Base-by-base conservation (phyloP, 2,113 vertebrate genomes). In the Sturnus vulgaris region DNA sequence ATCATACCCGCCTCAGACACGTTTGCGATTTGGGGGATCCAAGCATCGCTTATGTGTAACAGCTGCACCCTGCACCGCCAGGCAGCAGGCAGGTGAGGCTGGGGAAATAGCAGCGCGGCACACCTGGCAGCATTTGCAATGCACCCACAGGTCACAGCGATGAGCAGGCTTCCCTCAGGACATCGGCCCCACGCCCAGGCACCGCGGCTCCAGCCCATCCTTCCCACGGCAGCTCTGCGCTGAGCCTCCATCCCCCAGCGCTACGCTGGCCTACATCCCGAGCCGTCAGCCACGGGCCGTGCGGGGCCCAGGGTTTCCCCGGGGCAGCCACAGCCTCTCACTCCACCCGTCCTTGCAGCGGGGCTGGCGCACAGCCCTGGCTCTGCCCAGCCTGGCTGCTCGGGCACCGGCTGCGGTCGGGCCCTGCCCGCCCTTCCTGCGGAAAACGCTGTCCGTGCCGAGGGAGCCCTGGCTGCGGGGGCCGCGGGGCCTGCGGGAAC, bases 1-100 rank as follows among this genome's bases (percentile, higher is more conserved):
- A n/a, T 57, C 2, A 1, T n/a, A 57, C 9, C 6, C 2, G 15
- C 12, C 57, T 57, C n/a, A 37, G 30, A 61, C 0, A 3, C 1
- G 1, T 39, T 40, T 20, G 19, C 16, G 10, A 49, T 69, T n/a
- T 78, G 10, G 7, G 50, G 27, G 61, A 71, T 46, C 9, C 33
- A 55, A 22, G 14, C 9, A 3, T 9, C 49, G 21, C 9, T 64
- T n/a, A 35, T 0, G 0, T 22, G 15, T 28, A 75, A 49, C 16
- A 70, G 27, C 21, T 37, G 24, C 31, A 30, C 4, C 11, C 20
- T 25, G 7, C 18, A 15, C 31, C 37, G 21, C 27, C 3, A 5
- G 0, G 0, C 24, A 49, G 15, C 40, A 23, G 12, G 33, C 23
- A 56, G 14, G 10, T 23, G 16, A 68, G 40, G 9, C 9, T 56